phyloP scores from a whole-genome alignment of 2,113 vertebrate genomes.

The Lutjanus erythropterus region DNA sequence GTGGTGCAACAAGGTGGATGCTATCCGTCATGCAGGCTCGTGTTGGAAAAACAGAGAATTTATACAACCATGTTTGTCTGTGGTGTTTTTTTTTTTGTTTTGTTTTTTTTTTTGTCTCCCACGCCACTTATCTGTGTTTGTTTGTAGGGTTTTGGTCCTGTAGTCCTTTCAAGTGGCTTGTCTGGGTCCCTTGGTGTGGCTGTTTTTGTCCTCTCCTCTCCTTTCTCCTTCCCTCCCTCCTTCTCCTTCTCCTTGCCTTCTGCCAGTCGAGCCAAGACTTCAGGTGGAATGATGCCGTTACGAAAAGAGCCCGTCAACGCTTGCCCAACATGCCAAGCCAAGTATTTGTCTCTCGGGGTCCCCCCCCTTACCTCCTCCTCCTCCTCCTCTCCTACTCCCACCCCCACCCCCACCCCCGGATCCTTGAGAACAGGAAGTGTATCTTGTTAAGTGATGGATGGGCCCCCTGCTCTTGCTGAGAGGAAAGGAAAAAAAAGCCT shows the following conservation, averaged over 20 bases:
- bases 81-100: constrained; percentile 25
- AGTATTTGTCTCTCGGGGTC: constrained; percentile 91
- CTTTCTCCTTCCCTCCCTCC: not conserved
- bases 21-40: constrained; percentile 52
- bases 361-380: constrained; percentile 80
- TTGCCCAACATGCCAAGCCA: constrained; percentile 87
- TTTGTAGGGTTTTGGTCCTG: constrained; percentile 48
- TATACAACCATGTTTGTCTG: not conserved
- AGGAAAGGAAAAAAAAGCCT: constrained; percentile 81
- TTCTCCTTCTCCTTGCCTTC: constrained; percentile 27
- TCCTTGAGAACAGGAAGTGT: constrained; percentile 94
- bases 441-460: constrained; percentile 91
- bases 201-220: constrained; percentile 23
- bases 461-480: constrained; percentile 85
- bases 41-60: constrained; percentile 38
- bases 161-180: constrained; percentile 43
- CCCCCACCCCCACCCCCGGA: constrained; percentile 51
- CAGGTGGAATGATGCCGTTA: constrained; percentile 87
- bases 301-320: constrained; percentile 89
- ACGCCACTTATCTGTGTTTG: constrained; percentile 57
- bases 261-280: constrained; percentile 83
- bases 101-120: constrained; percentile 52
- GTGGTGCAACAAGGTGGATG: constrained; percentile 68
- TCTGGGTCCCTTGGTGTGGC: constrained; percentile 33
- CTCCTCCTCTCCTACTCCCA: constrained; percentile 43